Evolutionary conservation across 2,888 invertebrate species (phyloP).

Genomic region (Argynnis bischoffii): DNA sequence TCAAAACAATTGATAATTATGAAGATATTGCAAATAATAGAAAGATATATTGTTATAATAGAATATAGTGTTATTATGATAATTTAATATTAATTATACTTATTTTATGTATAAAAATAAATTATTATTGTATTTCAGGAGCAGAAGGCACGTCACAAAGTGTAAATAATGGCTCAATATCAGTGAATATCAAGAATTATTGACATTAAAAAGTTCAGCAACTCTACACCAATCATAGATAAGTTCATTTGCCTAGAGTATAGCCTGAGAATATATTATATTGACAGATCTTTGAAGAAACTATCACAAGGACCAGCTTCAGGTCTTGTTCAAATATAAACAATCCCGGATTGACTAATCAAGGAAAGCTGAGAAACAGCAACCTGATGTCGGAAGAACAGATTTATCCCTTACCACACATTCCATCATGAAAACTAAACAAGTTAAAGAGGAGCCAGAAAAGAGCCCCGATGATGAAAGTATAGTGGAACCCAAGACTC

Average conservation of each 20-base stretch:
- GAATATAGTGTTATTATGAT: neutral
- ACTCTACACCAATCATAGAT: conserved; percentile 25
- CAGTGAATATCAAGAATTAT: conserved; percentile 45
- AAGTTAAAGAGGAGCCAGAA: conserved; percentile 72
- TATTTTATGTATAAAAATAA: conserved; percentile 5
- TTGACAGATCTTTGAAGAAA: neutral
- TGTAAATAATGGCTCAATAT: conserved; percentile 55
- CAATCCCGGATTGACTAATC: conserved; percentile 24
- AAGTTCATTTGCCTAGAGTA: conserved; percentile 13
- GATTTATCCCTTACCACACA: conserved; percentile 72
- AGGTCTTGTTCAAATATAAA: neutral
- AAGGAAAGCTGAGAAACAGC: conserved; percentile 48
- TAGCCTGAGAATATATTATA: conserved; percentile 15
- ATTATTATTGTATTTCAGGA: conserved; percentile 57
- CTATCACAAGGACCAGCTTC: neutral
- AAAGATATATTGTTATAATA: conserved; percentile 4
- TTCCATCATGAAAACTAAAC: conserved; percentile 82
- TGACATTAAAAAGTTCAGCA: conserved; percentile 46
- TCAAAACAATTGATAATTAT: conserved; percentile 7
- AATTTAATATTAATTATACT: neutral
- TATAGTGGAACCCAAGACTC: conserved; percentile 72
- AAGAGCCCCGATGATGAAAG: conserved; percentile 74
- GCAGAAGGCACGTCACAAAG: conserved; percentile 54
- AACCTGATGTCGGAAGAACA: conserved; percentile 79
- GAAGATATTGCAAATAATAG: neutral